These are phyloP conservation scores for Mylabris phalerata DNA, from an alignment of 1,140 invertebrate species.

Conservation along the genomic window DNA sequence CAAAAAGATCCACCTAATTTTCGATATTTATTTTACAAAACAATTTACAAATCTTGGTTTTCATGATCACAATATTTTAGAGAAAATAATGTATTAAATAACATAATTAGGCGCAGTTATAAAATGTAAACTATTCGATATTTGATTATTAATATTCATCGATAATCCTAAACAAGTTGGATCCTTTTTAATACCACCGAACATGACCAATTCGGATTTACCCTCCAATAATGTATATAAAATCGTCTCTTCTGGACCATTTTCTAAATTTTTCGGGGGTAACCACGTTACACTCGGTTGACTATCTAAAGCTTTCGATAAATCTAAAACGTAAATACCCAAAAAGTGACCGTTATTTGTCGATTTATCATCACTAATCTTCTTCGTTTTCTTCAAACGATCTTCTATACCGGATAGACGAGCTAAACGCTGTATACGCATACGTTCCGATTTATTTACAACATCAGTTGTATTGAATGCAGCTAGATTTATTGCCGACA, in stretches of 20 bases:
- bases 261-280: conserved; percentile 54
- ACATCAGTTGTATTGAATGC: conserved; percentile 17
- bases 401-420: conserved; percentile 28
- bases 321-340: conserved; percentile 81
- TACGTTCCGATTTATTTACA: conserved; percentile 2
- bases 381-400: conserved; percentile 23
- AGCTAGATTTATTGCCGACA: conserved; percentile 14
- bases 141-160: conserved; percentile 45
- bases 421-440: conserved; percentile 23
- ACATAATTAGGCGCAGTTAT: conserved; percentile 67
- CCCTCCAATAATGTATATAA: conserved; percentile 84
- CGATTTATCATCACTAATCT: background rate
- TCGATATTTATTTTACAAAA: no score
- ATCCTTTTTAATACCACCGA: conserved; percentile 87
- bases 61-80: no score
- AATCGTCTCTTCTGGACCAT: conserved; percentile 80
- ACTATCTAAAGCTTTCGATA: conserved; percentile 60
- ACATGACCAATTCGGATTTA: conserved; percentile 87
- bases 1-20: no score
- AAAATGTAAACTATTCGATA: conserved; percentile 75
- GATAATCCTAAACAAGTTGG: conserved; percentile 45
- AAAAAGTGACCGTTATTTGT: conserved; percentile 41
- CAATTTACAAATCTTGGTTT: no score
- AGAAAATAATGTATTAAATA: conserved; percentile 46
- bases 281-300: conserved; percentile 70